Evolutionary conservation across 2,797 vertebrate genomes (phyloP).

Genomic region (Periparus ater): DNA sequence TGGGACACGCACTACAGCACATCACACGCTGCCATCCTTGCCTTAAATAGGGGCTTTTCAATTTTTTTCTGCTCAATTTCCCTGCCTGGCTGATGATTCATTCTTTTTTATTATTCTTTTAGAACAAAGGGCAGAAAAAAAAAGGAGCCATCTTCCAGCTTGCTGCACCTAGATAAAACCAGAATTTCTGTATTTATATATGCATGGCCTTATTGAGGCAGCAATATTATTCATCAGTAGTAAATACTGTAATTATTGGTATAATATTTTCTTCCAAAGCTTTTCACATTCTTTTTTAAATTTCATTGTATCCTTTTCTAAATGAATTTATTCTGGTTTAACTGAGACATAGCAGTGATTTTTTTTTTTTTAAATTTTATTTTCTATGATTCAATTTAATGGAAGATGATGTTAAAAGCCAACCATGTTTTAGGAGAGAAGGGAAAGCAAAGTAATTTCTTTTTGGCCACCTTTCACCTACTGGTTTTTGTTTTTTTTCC

Average conservation of each 20-base stretch:
- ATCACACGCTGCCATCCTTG: neutral
- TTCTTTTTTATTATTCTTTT: neutral
- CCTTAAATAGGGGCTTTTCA: neutral
- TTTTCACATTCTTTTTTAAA: neutral
- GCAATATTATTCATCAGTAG: neutral
- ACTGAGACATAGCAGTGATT: neutral
- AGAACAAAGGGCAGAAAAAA: constrained; percentile 26
- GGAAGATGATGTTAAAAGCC: neutral
- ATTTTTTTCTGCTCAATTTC: neutral
- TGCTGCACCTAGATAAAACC: neutral
- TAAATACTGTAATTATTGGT: constrained; percentile 19
- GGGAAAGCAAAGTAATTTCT: neutral
- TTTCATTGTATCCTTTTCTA: neutral
- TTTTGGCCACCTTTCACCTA: neutral
- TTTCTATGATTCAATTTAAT: neutral
- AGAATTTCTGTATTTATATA: neutral
- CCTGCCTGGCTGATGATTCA: neutral
- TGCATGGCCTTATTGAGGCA: neutral
- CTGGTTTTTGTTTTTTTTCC: neutral
- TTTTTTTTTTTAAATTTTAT: neutral
- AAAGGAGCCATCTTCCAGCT: neutral
- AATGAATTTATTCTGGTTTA: neutral
- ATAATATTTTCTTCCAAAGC: neutral
- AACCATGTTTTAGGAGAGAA: neutral
- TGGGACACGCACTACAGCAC: accelerated